Evolutionary conservation across 1,140 invertebrate genomes (phyloP).

Genomic region (Pogonognathellus flavescens): DNA sequence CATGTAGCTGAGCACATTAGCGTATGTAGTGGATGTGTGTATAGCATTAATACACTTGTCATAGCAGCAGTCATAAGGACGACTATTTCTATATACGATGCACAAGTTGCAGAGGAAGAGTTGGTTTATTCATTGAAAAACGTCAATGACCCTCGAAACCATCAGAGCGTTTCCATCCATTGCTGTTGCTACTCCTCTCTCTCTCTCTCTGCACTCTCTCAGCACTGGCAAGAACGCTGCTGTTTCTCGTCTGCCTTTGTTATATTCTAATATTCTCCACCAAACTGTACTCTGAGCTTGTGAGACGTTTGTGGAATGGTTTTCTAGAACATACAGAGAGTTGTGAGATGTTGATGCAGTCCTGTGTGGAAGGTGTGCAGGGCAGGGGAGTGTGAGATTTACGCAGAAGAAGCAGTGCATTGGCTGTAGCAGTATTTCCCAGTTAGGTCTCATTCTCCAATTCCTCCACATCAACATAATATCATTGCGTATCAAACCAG

Average conservation of each 20-base stretch:
- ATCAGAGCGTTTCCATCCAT: slow-evolving; percentile 64
- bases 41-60: slow-evolving; percentile 6
- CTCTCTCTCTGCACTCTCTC: background rate
- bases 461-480: too few species aligned
- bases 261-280: background rate
- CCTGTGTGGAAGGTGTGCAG: background rate
- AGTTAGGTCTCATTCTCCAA: too few species aligned
- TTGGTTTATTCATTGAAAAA: slow-evolving; percentile 43
- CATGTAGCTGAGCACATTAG: background rate
- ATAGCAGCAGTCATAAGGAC: background rate
- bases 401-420: too few species aligned
- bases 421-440: too few species aligned
- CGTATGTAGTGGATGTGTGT: background rate
- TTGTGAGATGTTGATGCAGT: slow-evolving; percentile 51
- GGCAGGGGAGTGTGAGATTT: too few species aligned
- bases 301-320: background rate
- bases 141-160: slow-evolving; percentile 66
- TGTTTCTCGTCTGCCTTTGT: too few species aligned
- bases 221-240: too few species aligned
- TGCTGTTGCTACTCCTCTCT: background rate
- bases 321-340: slow-evolving; percentile 38
- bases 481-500: too few species aligned
- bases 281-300: slow-evolving; percentile 11
- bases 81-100: too few species aligned
- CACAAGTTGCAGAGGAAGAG: background rate